Evolutionary conservation across 2,888 invertebrate species (phyloP), one percentile per base, ranked within the genome.

Genomic region (Serrognathus titanus): DNA sequence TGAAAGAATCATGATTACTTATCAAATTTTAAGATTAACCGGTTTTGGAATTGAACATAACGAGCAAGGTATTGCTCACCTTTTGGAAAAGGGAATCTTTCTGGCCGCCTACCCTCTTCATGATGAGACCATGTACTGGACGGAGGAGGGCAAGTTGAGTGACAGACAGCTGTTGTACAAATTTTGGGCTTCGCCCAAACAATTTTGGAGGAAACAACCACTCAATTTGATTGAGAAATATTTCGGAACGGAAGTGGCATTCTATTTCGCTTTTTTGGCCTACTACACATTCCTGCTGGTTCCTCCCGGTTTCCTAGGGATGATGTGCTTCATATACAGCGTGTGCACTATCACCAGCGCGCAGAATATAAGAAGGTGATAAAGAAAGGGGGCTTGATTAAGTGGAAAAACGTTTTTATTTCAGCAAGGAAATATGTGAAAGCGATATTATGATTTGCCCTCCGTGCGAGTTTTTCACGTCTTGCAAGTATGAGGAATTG

Each of bases 391-490:
- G 12, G 6, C 11, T 40, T 6, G 40, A 40, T 12, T 11, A 5
- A 11, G 40, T 12, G 40, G 11, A 31, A 31, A 31, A 31, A 31
- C 7, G 6, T 6, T 31, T 31, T 31, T 31, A 12, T 66, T 63
- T 52, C 53, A 73, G 74, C 12, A 50, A 63, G 46, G 85, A 87
- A 66, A 83, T 88, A 59, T 88, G 87, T 70, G 76, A 76, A 31
- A 72, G 75, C 54, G 79, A 81, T 47, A 81, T 85, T n/a, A 80
- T 83, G 51, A 90, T 94, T 89, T 93, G 93, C 70, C 93, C 93
- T 0, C 82, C 86, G 64, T 93, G 93, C 78, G 90, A 91, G 75
- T 79, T 78, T 50, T 81, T 81, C 56, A 64, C 71, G 6, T 56
- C 63, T 13, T 93, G 92, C 73, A 82, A 85, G 69, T 92, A 84